Evolutionary conservation across 2,797 vertebrate genomes (phyloP).

Genomic region (Smutsia temminckii): DNA sequence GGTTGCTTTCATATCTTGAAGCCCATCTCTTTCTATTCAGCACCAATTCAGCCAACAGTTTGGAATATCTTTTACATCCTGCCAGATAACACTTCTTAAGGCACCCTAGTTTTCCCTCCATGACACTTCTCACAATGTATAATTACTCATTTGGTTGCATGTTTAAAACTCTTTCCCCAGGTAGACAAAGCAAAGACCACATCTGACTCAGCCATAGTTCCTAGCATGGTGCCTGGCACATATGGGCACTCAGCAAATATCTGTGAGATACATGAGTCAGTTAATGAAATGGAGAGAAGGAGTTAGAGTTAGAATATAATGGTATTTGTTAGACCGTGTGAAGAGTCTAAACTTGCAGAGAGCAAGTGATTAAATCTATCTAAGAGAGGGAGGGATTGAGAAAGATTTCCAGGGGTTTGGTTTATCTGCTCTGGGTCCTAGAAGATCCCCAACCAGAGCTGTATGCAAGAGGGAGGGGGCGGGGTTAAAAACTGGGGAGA

Average conservation of each 20-base stretch:
- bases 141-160: not conserved
- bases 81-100: not conserved
- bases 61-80: not conserved
- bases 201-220: not conserved
- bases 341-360: not conserved
- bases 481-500: not conserved
- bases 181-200: not conserved
- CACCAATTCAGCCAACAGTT: not conserved
- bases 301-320: not conserved
- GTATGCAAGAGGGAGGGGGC: not conserved
- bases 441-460: not conserved
- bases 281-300: not conserved
- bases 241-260: not conserved
- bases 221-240: not conserved
- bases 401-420: not conserved
- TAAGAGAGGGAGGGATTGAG: not conserved
- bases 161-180: not conserved
- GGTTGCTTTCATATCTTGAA: too few species aligned
- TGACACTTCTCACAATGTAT: not conserved
- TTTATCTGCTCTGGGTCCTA: not conserved
- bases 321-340: not conserved
- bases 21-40: not conserved
- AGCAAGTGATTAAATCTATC: not conserved
- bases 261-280: not conserved
- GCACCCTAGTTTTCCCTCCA: not conserved